Percentiles rank a stretch among this genome's conserved stretches.
Evolutionary conservation across 92 coral and sea anemone species (phyloP).

Genomic region (Blastomussa wellsi): DNA sequence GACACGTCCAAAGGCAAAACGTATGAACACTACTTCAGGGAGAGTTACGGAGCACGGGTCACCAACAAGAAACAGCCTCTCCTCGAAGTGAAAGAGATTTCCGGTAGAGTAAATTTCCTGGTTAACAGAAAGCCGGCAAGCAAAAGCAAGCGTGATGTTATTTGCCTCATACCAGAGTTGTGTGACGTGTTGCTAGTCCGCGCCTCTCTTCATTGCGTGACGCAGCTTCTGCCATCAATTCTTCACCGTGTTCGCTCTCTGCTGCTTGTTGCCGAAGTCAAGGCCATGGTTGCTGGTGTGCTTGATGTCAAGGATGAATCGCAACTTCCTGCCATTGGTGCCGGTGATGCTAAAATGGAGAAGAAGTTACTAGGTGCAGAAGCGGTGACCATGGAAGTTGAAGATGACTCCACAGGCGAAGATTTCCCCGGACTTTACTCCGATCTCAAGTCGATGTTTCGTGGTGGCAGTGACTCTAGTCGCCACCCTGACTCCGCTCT

Average conservation of each 20-base stretch:
- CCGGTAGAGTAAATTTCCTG: constrained; percentile 67
- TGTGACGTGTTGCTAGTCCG: constrained; percentile 57
- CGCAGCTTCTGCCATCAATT: constrained; percentile 74
- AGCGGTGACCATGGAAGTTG: neutral
- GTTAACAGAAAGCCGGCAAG: constrained; percentile 59
- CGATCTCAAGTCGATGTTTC: constrained; percentile 23
- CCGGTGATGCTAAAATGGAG: constrained; percentile 1
- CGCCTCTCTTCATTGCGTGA: constrained; percentile 60
- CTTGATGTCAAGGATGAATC: constrained; percentile 27
- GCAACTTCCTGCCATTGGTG: constrained; percentile 36
- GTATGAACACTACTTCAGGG: constrained; percentile 69
- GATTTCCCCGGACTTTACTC: constrained; percentile 13
- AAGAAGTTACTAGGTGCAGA: constrained; percentile 12
- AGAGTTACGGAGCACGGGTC: constrained; percentile 32
- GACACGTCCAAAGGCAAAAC: constrained; percentile 71
- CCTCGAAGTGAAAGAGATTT: constrained; percentile 53
- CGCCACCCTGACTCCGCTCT: constrained; percentile 58
- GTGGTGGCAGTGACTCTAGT: neutral
- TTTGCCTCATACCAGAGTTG: constrained; percentile 74
- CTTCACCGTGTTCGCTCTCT: constrained; percentile 73
- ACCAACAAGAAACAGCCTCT: constrained; percentile 64
- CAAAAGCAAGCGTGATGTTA: constrained; percentile 37
- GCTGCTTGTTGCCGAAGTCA: constrained; percentile 69
- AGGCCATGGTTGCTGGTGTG: constrained; percentile 43
- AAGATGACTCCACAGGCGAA: neutral